Base-by-base conservation (phyloP, 2,797 vertebrate species). In the Phylloscopus collybita region DNA sequence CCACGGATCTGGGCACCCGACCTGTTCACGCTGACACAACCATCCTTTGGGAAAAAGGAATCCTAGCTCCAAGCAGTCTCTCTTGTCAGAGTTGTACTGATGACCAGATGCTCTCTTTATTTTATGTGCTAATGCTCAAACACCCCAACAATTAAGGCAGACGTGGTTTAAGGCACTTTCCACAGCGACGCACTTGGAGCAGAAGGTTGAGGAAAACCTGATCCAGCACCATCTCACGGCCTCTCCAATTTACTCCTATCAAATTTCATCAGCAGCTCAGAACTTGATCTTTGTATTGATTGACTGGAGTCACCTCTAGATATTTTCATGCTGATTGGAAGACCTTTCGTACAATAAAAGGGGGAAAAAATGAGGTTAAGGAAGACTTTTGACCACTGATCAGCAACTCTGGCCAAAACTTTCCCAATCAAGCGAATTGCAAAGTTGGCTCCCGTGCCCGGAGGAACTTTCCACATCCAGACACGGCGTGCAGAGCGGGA, bases 201-300 rank as follows among this genome's bases (percentile, higher is more conserved):
- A 57, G 85, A 66, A 95, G 94, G 94, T 34, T 96, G 95, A 93
- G 95, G 96, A 97, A 95, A 95, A 95, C 88, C 96, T 85, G 96
- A 97, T 94, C 97, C 91, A 50, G 94, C 86, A 95, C 70, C 95
- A 76, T 88, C 95, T 91, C 75, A 51, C 87, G 2, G 96, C 94
- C 91, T 97, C 88, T 95, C 13, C 80, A 93, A 88, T 94, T 90
- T 67, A 75, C 95, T 97, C 92, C 90, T 95, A 96, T 98, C 97
- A 96, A 96, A 91, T 98, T 98, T 97, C 97, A 96, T 97, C 71
- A 95, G 95, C 73, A 11, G 21, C 96, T 97, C 97, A 97, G 97
- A 97, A 97, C 93, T 81, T 92, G 98, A 98, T 97, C 94, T 93
- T 91, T 94, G 81, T 95, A 97, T 97, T 62, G 95, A 96, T 96